phyloP scores from a whole-genome alignment of 1,140 invertebrate genomes.

The Mizuhopecten yessoensis region DNA sequence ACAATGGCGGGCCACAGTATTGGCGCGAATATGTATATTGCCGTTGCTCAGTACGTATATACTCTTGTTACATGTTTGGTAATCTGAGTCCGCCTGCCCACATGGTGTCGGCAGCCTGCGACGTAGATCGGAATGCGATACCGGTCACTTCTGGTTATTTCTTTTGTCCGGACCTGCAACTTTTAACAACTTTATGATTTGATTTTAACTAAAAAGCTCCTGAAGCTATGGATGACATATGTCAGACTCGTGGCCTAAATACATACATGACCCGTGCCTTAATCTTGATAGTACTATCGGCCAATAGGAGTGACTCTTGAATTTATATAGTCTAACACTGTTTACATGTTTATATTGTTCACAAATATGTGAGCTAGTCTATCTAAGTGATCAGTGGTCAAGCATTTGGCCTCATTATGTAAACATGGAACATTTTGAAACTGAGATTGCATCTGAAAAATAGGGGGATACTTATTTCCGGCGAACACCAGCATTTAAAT shows the following conservation, averaged over 20 bases:
- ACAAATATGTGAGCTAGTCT: no score
- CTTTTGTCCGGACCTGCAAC: conserved; percentile 7
- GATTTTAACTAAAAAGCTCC: neutral
- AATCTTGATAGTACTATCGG: no score
- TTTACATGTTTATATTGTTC: no score
- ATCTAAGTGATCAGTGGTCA: no score
- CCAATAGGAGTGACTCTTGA: no score
- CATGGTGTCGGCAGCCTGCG: neutral
- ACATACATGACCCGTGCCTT: neutral
- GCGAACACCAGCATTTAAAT: no score
- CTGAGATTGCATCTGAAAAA: no score
- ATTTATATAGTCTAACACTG: no score
- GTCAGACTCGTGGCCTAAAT: neutral
- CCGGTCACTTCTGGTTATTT: neutral
- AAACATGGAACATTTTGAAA: no score
- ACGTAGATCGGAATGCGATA: neutral
- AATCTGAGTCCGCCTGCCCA: neutral
- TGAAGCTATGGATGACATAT: neutral
- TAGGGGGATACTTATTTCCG: no score
- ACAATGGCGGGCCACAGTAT: neutral
- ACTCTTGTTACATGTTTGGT: neutral
- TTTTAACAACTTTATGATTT: conserved; percentile 8
- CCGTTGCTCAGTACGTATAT: neutral
- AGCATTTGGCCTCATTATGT: no score
- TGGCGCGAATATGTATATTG: conserved; percentile 16